These are phyloP conservation scores for Hydrolagus affinis DNA, from an alignment of 2,113 vertebrate species.

Conservation along the genomic window DNA sequence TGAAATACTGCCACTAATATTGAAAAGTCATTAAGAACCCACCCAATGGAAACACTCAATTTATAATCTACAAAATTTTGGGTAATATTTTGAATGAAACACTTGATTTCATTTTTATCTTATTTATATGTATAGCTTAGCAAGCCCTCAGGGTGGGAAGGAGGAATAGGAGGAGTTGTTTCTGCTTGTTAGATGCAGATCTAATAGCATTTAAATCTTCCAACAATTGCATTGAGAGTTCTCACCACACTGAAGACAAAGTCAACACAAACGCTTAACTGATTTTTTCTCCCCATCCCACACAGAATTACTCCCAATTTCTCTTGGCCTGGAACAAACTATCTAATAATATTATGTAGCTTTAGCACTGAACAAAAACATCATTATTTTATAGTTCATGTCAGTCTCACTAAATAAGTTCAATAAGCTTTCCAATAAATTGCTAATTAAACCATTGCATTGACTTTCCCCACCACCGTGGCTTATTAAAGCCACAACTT, in stretches of 20 bases:
- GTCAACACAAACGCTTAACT: background rate
- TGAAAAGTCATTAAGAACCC: background rate
- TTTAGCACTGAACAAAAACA: background rate
- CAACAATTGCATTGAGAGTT: slow-evolving; percentile 30
- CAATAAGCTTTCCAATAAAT: background rate
- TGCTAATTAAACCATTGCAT: background rate
- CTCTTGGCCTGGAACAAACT: background rate
- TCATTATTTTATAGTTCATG: background rate
- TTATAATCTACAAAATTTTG: background rate
- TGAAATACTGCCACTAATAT: background rate
- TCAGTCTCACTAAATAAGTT: background rate
- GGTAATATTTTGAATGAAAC: background rate
- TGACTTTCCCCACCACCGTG: no score
- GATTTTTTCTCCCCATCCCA: background rate
- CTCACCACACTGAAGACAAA: slow-evolving; percentile 17
- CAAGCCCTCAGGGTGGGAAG: background rate
- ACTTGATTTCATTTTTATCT: background rate
- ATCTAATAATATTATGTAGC: background rate
- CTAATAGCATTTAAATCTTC: background rate
- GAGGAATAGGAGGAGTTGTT: background rate
- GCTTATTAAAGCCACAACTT: no score
- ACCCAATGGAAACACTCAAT: background rate
- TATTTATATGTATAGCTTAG: background rate
- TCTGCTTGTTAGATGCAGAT: background rate
- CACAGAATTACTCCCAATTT: background rate